Conservation (phyloP, 1,140 invertebrate genomes). For the Samia ricini region DNA sequence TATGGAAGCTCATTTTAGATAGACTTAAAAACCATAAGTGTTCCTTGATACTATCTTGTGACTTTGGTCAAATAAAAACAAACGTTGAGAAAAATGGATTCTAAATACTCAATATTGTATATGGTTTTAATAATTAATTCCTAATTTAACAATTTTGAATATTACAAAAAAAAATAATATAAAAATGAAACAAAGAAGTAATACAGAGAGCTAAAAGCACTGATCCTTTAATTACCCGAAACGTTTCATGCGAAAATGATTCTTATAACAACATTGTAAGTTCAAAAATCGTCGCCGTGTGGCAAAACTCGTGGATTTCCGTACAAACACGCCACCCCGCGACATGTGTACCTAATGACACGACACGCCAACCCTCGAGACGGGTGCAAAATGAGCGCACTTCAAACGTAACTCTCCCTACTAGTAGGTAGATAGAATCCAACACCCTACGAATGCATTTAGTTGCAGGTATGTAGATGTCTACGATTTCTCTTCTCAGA, state of each 20-base stretch:
- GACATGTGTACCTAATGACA: constrained; percentile 55
- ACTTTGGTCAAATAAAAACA: no score
- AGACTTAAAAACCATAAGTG: no score
- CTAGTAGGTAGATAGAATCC: not conserved
- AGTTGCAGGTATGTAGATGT: constrained; percentile 68
- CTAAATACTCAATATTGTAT: no score
- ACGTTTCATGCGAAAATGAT: not conserved
- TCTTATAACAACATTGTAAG: not conserved
- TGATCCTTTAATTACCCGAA: not conserved
- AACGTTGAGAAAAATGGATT: no score
- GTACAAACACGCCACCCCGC: constrained; percentile 18
- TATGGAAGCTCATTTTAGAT: no score
- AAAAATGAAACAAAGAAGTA: not conserved
- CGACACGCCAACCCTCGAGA: constrained; percentile 46
- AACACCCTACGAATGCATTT: constrained; percentile 51
- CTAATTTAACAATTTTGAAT: no score
- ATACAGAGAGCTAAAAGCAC: not conserved
- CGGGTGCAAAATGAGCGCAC: constrained; percentile 53
- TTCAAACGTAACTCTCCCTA: constrained; percentile 32
- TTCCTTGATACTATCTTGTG: no score
- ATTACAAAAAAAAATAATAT: no score
- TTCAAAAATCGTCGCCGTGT: not conserved
- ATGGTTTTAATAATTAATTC: no score
- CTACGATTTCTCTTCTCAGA: constrained; percentile 59
- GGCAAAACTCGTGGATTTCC: not conserved